A percentile compares a stretch with the other conserved stretches of the same genome.
Conservation (phyloP, 1,140 invertebrate species). For the Dufourea novaeangliae region DNA sequence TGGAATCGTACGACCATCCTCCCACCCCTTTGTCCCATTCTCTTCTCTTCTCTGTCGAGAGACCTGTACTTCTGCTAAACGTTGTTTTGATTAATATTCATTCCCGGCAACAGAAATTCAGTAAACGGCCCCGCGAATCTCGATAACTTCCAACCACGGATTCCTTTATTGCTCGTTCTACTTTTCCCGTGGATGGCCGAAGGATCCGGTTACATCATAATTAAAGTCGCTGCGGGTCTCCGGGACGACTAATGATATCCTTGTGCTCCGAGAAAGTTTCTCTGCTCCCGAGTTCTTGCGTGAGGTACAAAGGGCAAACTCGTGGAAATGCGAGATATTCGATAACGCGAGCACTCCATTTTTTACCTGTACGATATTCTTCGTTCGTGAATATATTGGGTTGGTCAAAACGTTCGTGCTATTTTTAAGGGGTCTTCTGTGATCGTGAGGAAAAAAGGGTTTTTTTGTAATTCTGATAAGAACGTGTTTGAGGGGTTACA, state of each 20-base stretch:
- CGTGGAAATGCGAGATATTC: conserved; percentile 38
- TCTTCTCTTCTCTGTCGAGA: not conserved
- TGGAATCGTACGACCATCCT: not conserved
- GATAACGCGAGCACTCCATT: no score
- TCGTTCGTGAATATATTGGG: no score
- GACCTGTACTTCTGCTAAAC: not conserved
- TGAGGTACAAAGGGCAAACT: conserved; percentile 9
- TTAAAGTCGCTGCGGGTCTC: conserved; percentile 38
- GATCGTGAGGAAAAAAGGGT: no score
- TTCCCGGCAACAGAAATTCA: not conserved
- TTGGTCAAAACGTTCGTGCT: no score
- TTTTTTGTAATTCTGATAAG: no score
- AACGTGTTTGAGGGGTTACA: no score
- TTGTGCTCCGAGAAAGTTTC: conserved; percentile 14
- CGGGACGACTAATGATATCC: conserved; percentile 32
- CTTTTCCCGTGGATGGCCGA: not conserved
- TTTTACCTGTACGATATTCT: no score
- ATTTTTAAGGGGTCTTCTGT: no score
- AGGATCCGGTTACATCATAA: conserved; percentile 45
- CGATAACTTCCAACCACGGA: conserved; percentile 27
- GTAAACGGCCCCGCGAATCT: conserved; percentile 19
- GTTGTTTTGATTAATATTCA: conserved; percentile 50
- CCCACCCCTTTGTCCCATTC: not conserved
- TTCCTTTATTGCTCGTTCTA: conserved; percentile 35
- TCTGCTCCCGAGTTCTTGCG: conserved; percentile 10